phyloP scores from a whole-genome alignment of 2,888 invertebrate species.

The Drosophila quinaria region DNA sequence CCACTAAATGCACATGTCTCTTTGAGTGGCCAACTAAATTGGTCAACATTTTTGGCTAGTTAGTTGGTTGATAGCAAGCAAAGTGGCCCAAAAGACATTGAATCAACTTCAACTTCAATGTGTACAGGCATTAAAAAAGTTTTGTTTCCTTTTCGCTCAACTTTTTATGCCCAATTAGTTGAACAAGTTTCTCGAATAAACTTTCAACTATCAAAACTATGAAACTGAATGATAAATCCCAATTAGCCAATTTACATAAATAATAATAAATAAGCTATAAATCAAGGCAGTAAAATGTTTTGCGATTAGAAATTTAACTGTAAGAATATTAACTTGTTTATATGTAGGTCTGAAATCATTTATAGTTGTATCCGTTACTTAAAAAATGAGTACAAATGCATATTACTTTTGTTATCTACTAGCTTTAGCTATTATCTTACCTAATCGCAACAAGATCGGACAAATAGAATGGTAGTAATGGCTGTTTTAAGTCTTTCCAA shows the following conservation, averaged over 20 bases:
- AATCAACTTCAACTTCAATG: constrained; percentile 36
- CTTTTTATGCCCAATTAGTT: constrained; percentile 51
- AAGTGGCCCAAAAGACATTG: constrained; percentile 31
- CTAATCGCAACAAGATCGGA: too few species aligned
- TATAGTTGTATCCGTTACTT: too few species aligned
- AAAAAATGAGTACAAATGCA: too few species aligned
- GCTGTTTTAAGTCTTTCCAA: too few species aligned
- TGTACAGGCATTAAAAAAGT: constrained; percentile 33
- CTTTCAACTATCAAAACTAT: constrained; percentile 30
- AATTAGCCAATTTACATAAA: neutral
- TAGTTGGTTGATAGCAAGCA: constrained; percentile 65
- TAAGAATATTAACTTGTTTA: too few species aligned
- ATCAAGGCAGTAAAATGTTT: neutral
- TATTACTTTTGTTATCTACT: too few species aligned
- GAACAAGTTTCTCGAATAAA: constrained; percentile 33
- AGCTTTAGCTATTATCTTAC: too few species aligned
- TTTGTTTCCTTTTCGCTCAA: constrained; percentile 4
- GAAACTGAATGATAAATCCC: neutral
- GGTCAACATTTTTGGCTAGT: constrained; percentile 71
- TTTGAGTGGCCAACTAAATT: constrained; percentile 51
- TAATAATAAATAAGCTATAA: neutral
- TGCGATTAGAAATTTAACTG: neutral
- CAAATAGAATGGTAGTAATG: too few species aligned
- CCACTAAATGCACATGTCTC: constrained; percentile 3
- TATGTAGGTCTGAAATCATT: too few species aligned